A percentile compares a stretch with the other conserved stretches of the same genome.
Conservation (phyloP, 2,113 vertebrate species). For the Laterallus jamaicensis region DNA sequence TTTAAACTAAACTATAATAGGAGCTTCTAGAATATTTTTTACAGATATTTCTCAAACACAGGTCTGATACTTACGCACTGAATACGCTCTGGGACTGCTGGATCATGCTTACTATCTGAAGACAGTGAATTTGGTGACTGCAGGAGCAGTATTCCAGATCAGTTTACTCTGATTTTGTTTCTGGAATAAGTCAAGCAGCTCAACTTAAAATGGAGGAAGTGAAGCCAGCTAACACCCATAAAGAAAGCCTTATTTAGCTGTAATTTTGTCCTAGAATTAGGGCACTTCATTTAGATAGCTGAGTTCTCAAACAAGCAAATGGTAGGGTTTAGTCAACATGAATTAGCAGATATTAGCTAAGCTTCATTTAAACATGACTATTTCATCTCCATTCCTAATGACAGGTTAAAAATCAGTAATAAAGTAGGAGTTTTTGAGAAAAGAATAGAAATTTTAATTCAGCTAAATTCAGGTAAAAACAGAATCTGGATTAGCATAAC, state of each 20-base stretch:
- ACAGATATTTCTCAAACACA: background rate
- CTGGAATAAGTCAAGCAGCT: background rate
- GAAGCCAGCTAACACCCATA: background rate
- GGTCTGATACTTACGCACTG: background rate
- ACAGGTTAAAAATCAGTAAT: background rate
- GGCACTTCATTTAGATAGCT: background rate
- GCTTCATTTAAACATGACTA: background rate
- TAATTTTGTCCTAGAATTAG: background rate
- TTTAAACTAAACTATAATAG: background rate
- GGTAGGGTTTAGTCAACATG: background rate
- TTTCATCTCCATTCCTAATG: background rate
- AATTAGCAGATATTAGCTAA: background rate
- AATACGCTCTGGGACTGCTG: background rate
- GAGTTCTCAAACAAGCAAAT: background rate
- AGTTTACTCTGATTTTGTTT: background rate
- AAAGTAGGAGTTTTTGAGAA: background rate
- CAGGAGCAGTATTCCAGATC: background rate
- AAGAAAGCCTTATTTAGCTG: background rate
- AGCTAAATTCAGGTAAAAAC: background rate
- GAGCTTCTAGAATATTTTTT: background rate
- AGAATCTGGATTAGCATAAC: background rate
- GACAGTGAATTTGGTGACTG: background rate
- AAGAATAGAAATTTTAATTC: background rate
- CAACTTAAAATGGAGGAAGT: background rate
- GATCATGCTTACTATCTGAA: background rate